A percentile compares a stretch with the other conserved stretches of the same genome.
These are phyloP conservation scores for Mya arenaria DNA, from an alignment of 1,140 invertebrate species.

Conservation along the genomic window DNA sequence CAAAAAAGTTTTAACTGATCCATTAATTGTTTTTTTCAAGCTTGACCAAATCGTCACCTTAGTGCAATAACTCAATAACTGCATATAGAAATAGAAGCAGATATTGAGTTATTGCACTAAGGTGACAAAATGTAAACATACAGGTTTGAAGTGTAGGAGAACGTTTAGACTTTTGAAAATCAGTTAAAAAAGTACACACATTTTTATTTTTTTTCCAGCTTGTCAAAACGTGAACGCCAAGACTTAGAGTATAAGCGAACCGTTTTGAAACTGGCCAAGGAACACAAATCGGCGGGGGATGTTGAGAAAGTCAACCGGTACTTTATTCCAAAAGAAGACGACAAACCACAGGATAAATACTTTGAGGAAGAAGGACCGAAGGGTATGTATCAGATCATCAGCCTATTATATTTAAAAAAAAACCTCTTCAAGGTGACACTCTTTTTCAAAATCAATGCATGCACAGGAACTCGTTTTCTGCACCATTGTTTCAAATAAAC, in stretches of 20 bases:
- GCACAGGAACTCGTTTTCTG: not conserved
- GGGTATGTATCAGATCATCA: constrained; percentile 12
- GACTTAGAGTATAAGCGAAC: constrained; percentile 96
- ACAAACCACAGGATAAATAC: constrained; percentile 86
- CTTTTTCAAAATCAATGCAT: not conserved
- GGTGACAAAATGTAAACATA: too few relatives aligned
- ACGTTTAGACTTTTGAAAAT: too few relatives aligned
- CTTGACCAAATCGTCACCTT: too few relatives aligned
- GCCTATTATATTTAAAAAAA: not conserved
- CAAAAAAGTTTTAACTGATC: too few relatives aligned
- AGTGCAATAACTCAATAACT: too few relatives aligned
- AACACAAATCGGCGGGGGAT: constrained; percentile 96
- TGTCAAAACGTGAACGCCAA: constrained; percentile 92
- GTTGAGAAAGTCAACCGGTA: constrained; percentile 94
- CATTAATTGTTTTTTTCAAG: too few relatives aligned
- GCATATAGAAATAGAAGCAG: too few relatives aligned
- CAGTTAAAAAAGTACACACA: too few relatives aligned
- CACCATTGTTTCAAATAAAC: not conserved
- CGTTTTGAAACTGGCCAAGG: constrained; percentile 93
- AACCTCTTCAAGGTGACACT: not conserved
- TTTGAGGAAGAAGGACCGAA: constrained; percentile 90
- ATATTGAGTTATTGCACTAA: too few relatives aligned
- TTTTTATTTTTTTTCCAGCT: constrained; percentile 82
- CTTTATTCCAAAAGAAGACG: constrained; percentile 92
- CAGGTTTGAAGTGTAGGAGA: too few relatives aligned